Conservation (phyloP, 2,113 vertebrate species). For the Agapornis roseicollis region DNA sequence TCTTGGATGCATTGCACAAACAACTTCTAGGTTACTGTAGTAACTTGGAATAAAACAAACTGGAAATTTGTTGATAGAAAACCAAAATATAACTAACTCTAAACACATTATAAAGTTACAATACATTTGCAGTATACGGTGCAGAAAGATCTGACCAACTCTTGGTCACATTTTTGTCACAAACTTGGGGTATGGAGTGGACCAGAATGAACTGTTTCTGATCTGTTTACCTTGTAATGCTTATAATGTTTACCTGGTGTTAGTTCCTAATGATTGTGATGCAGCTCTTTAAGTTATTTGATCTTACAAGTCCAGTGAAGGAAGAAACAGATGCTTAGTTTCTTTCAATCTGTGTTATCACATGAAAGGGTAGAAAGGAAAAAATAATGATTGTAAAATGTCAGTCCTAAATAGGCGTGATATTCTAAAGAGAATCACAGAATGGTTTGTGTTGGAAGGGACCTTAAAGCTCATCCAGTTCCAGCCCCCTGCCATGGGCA, state of each 20-base stretch:
- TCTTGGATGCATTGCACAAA: neutral
- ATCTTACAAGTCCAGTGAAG: neutral
- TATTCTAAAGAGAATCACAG: neutral
- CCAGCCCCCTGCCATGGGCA: neutral
- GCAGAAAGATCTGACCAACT: neutral
- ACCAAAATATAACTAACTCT: neutral
- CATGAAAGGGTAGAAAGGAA: neutral
- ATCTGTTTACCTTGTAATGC: neutral
- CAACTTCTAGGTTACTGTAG: neutral
- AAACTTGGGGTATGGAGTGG: neutral
- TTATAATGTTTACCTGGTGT: neutral
- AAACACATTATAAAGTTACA: neutral
- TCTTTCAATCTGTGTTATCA: neutral
- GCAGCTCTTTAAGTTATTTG: neutral
- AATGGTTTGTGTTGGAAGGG: neutral
- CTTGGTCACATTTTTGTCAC: neutral
- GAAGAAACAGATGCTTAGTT: accelerated
- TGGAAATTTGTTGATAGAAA: neutral
- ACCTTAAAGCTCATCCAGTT: neutral
- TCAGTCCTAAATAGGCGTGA: neutral
- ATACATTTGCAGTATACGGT: accelerated
- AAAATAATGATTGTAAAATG: neutral
- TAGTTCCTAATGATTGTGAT: neutral
- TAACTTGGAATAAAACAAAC: neutral
- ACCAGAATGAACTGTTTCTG: neutral